Evolutionary conservation across 1,140 invertebrate species (phyloP), one percentile per base, ranked within the genome.

Genomic region (Galleria mellonella): DNA sequence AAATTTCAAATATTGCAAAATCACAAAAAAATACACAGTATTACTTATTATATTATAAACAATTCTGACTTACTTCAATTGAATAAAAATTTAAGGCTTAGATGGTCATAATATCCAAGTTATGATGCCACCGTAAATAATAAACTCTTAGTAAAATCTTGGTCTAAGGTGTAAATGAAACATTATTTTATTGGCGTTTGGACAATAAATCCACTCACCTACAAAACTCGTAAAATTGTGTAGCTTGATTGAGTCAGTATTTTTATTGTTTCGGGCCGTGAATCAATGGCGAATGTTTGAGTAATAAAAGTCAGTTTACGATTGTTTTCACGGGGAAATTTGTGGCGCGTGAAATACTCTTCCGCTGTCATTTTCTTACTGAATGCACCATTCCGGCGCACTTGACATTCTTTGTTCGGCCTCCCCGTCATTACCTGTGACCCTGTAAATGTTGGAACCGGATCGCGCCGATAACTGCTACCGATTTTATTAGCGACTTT

Each of bases 201-300:
- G 62, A 70, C 75, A 71, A 79, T 84, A 82, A 83, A 82, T 75
- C 58, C 58, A 73, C 65, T 79, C 69, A 81, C 70, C 71, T 79
- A 73, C 54, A 70, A 62, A 60, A 54, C 58, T 66, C 70, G 67
- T 82, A 84, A 84, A 84, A 70, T 72, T 69, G 51, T 62, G 71
- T 62, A 68, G 70, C 72, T 82, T 81, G 77, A 84, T 82, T 82
- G 75, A 82, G 77, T 77, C 71, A 78, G 81, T 79, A 81, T 78
- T 84, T 84, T 84, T 84, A 84, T 82, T 84, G 72, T 82, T 79
- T 70, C 49, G 62, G 66, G 49, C 64, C 66, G 72, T 72, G 77
- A 84, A 84, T 82, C 81, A 82, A 81, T 82, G 77, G 81, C 48
- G 69, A 81, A 84, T 82, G 81, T 81, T 84, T 65, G 56, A 74